Evolutionary conservation across 2,888 invertebrate species (phyloP).

Genomic region (Merodon equestris): DNA sequence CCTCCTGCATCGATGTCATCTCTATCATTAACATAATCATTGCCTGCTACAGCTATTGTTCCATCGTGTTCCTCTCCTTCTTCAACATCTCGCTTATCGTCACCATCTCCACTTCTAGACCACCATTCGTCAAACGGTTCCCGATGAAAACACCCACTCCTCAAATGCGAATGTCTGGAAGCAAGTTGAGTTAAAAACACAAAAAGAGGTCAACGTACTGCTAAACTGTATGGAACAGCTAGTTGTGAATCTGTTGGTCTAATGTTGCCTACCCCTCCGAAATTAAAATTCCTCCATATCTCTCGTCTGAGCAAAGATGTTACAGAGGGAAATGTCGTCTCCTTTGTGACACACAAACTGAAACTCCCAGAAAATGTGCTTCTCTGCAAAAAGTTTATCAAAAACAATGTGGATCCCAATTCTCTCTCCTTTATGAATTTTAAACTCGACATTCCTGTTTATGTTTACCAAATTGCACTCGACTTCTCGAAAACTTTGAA

Average conservation of each 20-base stretch:
- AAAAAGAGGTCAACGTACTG: not conserved
- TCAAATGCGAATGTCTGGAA: conserved; percentile 1
- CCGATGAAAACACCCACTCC: not conserved
- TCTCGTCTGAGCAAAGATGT: not conserved
- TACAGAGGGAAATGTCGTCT: not conserved
- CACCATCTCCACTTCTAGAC: too few species aligned
- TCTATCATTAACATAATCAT: too few species aligned
- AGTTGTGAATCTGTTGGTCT: not conserved
- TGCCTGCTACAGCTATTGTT: too few species aligned
- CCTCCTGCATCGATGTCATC: too few species aligned
- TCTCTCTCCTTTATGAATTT: not conserved
- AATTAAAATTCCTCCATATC: not conserved
- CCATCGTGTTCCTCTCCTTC: too few species aligned
- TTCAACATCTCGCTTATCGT: too few species aligned
- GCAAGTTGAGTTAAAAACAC: not conserved
- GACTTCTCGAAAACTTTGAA: too few species aligned
- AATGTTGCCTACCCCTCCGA: conserved; percentile 1
- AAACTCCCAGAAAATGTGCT: conserved; percentile 6
- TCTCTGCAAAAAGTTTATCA: not conserved
- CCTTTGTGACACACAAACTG: conserved; percentile 1
- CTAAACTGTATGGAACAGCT: conserved; percentile 11
- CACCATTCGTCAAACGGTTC: not conserved
- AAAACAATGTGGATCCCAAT: not conserved
- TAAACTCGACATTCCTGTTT: conserved; percentile 1
- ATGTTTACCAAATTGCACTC: not conserved